A percentile compares a stretch with the other conserved stretches of the same genome.
Evolutionary conservation across 2,888 invertebrate species (phyloP).

Genomic region (Drosophila quinaria): DNA sequence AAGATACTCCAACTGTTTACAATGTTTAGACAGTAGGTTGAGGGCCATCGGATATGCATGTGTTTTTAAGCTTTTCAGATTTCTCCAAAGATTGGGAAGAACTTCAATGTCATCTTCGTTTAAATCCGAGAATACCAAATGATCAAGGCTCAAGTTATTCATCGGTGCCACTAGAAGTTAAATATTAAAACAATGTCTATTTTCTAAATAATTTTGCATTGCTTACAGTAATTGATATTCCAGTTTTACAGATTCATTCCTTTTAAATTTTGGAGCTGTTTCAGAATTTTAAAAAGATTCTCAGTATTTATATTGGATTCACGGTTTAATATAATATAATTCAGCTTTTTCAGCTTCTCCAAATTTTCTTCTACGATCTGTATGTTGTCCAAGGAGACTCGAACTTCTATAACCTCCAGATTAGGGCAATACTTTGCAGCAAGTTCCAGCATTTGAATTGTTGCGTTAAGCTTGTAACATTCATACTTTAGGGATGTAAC

Average conservation of each 20-base stretch:
- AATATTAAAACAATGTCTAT: background rate
- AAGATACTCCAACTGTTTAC: constrained; percentile 1
- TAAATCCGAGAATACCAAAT: background rate
- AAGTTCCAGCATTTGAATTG: constrained; percentile 8
- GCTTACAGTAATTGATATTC: background rate
- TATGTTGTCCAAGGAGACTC: background rate
- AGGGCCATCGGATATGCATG: background rate
- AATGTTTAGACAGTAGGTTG: background rate
- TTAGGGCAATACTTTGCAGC: background rate
- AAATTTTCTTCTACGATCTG: background rate
- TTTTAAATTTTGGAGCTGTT: background rate
- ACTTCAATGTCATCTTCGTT: background rate
- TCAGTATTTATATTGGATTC: background rate
- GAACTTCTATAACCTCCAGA: constrained; percentile 1
- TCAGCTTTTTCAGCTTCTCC: background rate
- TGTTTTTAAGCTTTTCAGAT: background rate
- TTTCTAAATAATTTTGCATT: background rate
- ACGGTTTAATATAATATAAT: background rate
- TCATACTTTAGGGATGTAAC: background rate
- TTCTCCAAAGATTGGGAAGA: background rate
- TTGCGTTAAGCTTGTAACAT: background rate
- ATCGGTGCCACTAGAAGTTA: background rate
- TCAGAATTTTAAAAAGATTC: background rate
- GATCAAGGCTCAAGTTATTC: background rate
- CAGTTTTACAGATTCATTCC: background rate